These are phyloP conservation scores for Epinotia nisella DNA, from an alignment of 2,888 invertebrate species.

Conservation along the genomic window DNA sequence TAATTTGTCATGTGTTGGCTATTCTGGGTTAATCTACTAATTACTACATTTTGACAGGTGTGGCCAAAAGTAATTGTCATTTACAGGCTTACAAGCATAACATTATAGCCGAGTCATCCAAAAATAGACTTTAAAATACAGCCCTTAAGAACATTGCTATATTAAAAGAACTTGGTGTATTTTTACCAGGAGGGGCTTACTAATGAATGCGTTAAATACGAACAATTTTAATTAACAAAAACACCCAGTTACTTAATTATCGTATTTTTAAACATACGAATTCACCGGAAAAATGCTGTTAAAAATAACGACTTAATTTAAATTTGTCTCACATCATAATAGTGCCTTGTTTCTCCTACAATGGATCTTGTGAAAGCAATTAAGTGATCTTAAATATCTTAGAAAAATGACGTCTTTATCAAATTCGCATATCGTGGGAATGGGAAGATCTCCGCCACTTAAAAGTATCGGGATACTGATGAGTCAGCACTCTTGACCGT, in stretches of 20 bases:
- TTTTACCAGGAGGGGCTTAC: conserved; percentile 1
- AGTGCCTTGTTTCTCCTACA: conserved; percentile 2
- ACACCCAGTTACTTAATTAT: conserved; percentile 2
- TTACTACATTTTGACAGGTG: conserved; percentile 36
- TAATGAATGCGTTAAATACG: conserved; percentile 36
- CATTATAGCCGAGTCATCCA: background rate
- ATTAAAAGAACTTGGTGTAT: background rate
- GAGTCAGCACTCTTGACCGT: conserved; percentile 64
- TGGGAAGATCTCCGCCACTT: conserved; percentile 61
- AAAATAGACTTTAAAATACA: conserved; percentile 7
- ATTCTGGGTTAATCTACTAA: conserved; percentile 22
- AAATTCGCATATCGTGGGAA: conserved; percentile 82
- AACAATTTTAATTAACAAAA: conserved; percentile 38
- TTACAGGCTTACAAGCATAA: conserved; percentile 1
- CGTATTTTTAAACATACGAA: conserved; percentile 14
- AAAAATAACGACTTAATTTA: conserved; percentile 22
- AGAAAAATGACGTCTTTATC: conserved; percentile 62
- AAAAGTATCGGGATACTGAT: conserved; percentile 62
- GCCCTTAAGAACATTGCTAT: background rate
- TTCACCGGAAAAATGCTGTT: conserved; percentile 14
- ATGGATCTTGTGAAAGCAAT: conserved; percentile 35
- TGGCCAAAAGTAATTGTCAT: conserved; percentile 26
- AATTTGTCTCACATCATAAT: conserved; percentile 28
- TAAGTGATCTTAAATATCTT: conserved; percentile 47
- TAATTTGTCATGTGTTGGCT: conserved; percentile 18